phyloP scores from a whole-genome alignment of 2,113 vertebrate genomes.

The Platycercus adscitus region DNA sequence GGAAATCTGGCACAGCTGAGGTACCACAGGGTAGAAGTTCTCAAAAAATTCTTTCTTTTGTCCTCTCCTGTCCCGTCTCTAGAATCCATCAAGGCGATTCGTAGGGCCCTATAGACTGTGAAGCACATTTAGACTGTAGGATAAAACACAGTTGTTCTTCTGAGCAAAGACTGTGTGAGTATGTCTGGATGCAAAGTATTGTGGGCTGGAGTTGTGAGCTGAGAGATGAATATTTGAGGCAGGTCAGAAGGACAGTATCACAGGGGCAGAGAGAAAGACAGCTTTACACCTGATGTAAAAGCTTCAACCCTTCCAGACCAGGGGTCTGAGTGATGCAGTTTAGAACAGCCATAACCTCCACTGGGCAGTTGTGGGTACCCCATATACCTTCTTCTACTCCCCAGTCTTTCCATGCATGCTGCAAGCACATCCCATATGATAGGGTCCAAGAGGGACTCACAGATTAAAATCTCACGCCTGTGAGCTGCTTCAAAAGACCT shows the following conservation, averaged over 20 bases:
- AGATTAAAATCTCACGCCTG: background rate
- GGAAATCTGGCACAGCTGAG: background rate
- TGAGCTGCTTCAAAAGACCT: background rate
- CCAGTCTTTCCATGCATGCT: background rate
- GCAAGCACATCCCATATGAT: accelerated
- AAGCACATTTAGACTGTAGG: background rate
- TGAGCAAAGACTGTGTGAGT: background rate
- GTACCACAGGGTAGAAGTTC: background rate
- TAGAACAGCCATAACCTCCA: background rate
- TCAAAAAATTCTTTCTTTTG: background rate
- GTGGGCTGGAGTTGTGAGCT: background rate
- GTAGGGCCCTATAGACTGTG: background rate
- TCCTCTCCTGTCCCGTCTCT: background rate
- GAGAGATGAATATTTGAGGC: background rate
- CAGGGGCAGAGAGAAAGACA: background rate
- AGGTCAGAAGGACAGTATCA: background rate
- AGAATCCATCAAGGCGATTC: background rate
- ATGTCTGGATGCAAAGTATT: background rate
- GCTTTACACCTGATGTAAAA: background rate
- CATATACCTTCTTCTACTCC: background rate
- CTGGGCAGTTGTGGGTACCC: accelerated
- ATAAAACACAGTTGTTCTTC: background rate
- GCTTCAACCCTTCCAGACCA: background rate
- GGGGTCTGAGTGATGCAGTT: background rate
- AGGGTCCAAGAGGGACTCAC: background rate